Percentiles rank a stretch among this genome's conserved stretches.
Evolutionary conservation across 2,113 vertebrate genomes (phyloP).

Genomic region (Corydoras maculifer): DNA sequence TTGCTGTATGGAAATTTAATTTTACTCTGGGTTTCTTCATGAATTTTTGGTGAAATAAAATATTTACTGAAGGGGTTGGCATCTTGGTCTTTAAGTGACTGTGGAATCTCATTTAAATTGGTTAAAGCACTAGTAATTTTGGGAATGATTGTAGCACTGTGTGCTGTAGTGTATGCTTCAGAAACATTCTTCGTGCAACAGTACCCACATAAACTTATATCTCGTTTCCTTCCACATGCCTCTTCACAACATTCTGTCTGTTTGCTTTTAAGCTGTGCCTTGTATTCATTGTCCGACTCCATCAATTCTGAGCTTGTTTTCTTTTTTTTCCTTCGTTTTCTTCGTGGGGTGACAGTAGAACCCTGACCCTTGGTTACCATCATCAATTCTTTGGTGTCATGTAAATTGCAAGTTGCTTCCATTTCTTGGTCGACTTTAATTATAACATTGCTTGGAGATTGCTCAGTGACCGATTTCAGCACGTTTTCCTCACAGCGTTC

Average conservation of each 20-base stretch:
- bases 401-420: constrained; percentile 18
- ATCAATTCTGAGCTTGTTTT: constrained; percentile 43
- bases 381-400: constrained; percentile 11
- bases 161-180: constrained; percentile 15
- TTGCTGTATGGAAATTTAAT: constrained; percentile 4
- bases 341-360: constrained; percentile 46
- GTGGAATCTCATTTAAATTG: constrained; percentile 15
- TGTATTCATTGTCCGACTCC: constrained; percentile 35
- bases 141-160: background rate
- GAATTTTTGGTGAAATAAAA: too few relatives aligned
- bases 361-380: constrained; percentile 31
- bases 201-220: constrained; percentile 12
- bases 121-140: background rate
- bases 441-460: background rate
- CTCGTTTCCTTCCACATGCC: constrained; percentile 17
- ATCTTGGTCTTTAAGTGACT: constrained; percentile 1
- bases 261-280: constrained; percentile 34
- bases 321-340: constrained; percentile 61
- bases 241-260: constrained; percentile 55
- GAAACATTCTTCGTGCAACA: constrained; percentile 20
- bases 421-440: constrained; percentile 18
- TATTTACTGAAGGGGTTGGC: background rate
- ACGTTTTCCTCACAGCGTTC: constrained; percentile 8
- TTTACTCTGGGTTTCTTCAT: constrained; percentile 2
- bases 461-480: background rate